Evolutionary conservation across 2,888 invertebrate species (phyloP).

Genomic region (Lumbricus terrestris): DNA sequence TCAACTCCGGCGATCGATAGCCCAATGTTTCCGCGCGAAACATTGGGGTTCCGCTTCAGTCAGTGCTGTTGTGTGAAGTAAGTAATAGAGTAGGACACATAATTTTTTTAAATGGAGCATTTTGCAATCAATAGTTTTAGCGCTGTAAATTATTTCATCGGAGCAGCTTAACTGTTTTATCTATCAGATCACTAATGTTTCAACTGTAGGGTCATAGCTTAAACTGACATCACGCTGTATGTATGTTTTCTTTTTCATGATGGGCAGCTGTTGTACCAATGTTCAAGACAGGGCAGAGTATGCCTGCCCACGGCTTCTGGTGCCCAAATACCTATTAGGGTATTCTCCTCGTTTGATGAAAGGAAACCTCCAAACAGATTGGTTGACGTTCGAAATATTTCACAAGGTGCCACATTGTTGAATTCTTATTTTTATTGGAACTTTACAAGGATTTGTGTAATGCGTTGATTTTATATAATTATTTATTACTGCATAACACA

Average conservation of each 20-base stretch:
- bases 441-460: not conserved
- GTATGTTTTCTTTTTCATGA: not conserved
- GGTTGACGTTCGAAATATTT: not conserved
- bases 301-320: not conserved
- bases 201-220: no score
- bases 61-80: no score
- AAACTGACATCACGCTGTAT: not conserved
- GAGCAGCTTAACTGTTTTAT: no score
- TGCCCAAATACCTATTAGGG: not conserved
- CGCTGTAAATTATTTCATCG: not conserved
- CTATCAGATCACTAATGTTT: no score
- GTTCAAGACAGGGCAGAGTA: constrained; percentile 6
- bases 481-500: not conserved
- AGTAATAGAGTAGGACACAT: no score
- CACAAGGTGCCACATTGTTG: not conserved
- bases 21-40: no score
- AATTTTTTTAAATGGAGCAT: no score
- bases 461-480: not conserved
- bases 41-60: no score
- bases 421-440: not conserved
- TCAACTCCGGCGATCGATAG: no score
- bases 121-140: no score
- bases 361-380: not conserved
- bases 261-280: not conserved
- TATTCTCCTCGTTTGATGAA: constrained; percentile 9